Base-by-base conservation (phyloP, 2,888 invertebrate species). In the Hypena proboscidalis region DNA sequence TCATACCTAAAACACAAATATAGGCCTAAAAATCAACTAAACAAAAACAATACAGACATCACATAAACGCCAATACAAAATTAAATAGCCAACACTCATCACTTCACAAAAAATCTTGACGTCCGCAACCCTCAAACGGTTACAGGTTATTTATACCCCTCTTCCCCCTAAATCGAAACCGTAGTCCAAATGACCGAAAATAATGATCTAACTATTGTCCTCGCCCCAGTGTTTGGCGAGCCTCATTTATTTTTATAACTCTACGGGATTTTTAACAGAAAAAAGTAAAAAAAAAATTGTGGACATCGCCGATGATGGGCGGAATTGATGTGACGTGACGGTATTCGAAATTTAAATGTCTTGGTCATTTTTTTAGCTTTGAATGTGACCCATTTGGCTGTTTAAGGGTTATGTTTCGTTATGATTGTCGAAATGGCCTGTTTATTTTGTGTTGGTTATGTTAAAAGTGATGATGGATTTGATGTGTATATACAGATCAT, bases 121-220 rank as follows among this genome's bases (percentile, higher is more conserved):
- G 73, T 68, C 69, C 62, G 69, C 67, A 74, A 77, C 80, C 77
- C 78, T 72, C 78, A 71, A 77, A 67, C 56, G 74, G 70, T 66
- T 64, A 72, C 83, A 82, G 82, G 80, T 84, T 83, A 78, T 81
- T 82, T 78, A 77, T 79, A 67, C 76, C 74, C 70, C 70, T 54
- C 62, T 63, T 66, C 74, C 72, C 71, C 64, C 60, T 61, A 65
- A 79, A 77, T 73, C 76, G 74, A 78, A 80, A 73, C 75, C 74
- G 64, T 72, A 66, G 71, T 72, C 74, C 83, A 89, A 90, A 90
- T 90, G 89, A 85, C 90, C 89, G 88, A 81, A 77, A 77, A 82
- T 89, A 90, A 90, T 89, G 87, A 86, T 78, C 80, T 78, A 80
- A 87, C 87, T 87, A 90, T 90, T 90, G 90, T 90, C 80, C 80